Conservation (phyloP, 2,888 invertebrate genomes). For the Lysandra coridon region DNA sequence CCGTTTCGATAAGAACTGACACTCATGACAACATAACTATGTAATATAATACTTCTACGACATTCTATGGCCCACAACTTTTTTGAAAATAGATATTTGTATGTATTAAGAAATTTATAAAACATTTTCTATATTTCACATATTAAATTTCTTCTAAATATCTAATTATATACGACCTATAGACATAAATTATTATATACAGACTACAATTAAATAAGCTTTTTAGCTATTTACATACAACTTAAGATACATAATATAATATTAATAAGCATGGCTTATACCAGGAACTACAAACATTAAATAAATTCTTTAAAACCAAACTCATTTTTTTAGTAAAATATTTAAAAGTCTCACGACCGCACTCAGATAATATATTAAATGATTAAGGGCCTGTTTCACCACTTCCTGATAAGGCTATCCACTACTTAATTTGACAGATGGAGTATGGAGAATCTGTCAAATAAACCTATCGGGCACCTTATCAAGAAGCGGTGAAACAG, state of each 20-base stretch:
- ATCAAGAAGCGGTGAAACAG: no score
- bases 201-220: slow-evolving; percentile 16
- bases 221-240: slow-evolving; percentile 18
- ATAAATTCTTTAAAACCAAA: slow-evolving; percentile 5
- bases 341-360: neutral
- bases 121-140: slow-evolving; percentile 6
- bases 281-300: slow-evolving; percentile 17
- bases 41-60: neutral
- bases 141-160: slow-evolving; percentile 10
- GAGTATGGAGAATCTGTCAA: no score
- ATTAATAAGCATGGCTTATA: slow-evolving; percentile 5
- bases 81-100: slow-evolving; percentile 16
- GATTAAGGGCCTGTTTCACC: no score
- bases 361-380: neutral
- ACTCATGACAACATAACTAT: neutral
- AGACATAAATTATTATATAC: slow-evolving; percentile 28
- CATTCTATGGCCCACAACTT: neutral
- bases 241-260: slow-evolving; percentile 4
- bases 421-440: no score
- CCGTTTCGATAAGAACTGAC: neutral
- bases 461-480: no score
- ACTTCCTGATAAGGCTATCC: no score
- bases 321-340: neutral
- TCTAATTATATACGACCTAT: slow-evolving; percentile 1
- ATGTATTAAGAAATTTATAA: slow-evolving; percentile 15